phyloP scores from a whole-genome alignment of 1,140 invertebrate species.

The Lucilia sericata region DNA sequence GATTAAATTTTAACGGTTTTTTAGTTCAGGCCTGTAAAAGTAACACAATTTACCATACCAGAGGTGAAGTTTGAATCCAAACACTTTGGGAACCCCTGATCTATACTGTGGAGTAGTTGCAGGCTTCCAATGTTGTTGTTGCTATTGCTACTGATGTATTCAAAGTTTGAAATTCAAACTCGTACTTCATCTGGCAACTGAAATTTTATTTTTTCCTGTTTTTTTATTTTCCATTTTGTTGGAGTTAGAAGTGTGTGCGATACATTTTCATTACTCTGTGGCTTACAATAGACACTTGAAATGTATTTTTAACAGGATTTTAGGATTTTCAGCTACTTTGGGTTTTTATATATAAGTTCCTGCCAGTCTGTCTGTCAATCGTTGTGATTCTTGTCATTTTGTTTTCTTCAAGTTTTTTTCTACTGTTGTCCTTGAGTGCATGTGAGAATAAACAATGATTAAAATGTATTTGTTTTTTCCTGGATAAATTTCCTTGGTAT shows the following conservation, averaged over 20 bases:
- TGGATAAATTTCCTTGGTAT: neutral
- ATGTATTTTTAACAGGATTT: conserved; percentile 13
- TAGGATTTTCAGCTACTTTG: conserved; percentile 15
- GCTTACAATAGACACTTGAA: conserved; percentile 13
- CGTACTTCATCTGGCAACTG: neutral
- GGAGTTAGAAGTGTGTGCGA: neutral
- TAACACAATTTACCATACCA: no score
- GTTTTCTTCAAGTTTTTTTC: neutral
- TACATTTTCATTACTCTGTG: neutral
- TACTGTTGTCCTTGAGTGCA: neutral
- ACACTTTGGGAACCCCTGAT: no score
- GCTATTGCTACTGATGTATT: neutral
- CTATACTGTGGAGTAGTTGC: no score
- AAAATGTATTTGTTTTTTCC: neutral
- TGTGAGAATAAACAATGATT: conserved; percentile 18
- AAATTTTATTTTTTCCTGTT: neutral
- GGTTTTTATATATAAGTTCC: neutral
- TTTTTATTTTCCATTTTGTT: neutral
- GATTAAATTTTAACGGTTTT: no score
- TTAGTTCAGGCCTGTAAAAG: no score
- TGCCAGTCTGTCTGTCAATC: neutral
- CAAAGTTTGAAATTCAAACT: neutral
- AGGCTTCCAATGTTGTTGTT: no score
- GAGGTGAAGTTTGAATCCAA: no score
- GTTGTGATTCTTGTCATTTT: neutral